Percentiles rank a stretch among this genome's conserved stretches.
These are phyloP conservation scores for Drosophila pectinifera DNA, from an alignment of 1,140 invertebrate species.

Conservation along the genomic window DNA sequence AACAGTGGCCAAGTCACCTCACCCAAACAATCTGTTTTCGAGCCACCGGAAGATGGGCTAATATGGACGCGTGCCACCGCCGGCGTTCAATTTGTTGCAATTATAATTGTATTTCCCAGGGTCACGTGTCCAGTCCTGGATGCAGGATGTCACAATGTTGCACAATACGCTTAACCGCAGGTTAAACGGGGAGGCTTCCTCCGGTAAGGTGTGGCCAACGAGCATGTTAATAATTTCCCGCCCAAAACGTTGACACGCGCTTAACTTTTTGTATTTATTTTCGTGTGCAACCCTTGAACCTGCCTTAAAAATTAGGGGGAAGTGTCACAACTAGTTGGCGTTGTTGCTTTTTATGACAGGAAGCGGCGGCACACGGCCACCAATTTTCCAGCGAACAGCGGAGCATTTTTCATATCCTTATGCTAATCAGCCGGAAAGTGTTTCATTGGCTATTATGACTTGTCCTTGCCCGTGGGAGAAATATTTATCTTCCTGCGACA, in stretches of 20 bases:
- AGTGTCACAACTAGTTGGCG: constrained; percentile 33
- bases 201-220: constrained; percentile 20
- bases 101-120: constrained; percentile 73
- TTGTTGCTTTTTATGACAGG: constrained; percentile 71
- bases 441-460: constrained; percentile 40
- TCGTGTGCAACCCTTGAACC: constrained; percentile 49
- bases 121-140: constrained; percentile 56
- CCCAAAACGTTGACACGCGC: constrained; percentile 64
- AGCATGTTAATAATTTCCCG: constrained; percentile 63
- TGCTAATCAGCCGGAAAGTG: constrained; percentile 63
- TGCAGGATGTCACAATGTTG: constrained; percentile 64
- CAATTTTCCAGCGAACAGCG: constrained; percentile 51
- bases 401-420: constrained; percentile 69
- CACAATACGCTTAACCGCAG: constrained; percentile 75
- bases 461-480: constrained; percentile 42
- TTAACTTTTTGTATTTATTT: constrained; percentile 42
- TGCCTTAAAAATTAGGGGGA: background rate
- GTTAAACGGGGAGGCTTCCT: background rate
- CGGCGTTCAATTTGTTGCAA: constrained; percentile 79
- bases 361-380: constrained; percentile 53
- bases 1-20: background rate
- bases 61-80: constrained; percentile 60
- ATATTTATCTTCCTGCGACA: constrained; percentile 18
- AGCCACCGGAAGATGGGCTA: constrained; percentile 69
- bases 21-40: constrained; percentile 37